Evolutionary conservation across 1,140 invertebrate genomes (phyloP), one percentile per base, ranked within the genome.

Genomic region (Oryctes rhinoceros): DNA sequence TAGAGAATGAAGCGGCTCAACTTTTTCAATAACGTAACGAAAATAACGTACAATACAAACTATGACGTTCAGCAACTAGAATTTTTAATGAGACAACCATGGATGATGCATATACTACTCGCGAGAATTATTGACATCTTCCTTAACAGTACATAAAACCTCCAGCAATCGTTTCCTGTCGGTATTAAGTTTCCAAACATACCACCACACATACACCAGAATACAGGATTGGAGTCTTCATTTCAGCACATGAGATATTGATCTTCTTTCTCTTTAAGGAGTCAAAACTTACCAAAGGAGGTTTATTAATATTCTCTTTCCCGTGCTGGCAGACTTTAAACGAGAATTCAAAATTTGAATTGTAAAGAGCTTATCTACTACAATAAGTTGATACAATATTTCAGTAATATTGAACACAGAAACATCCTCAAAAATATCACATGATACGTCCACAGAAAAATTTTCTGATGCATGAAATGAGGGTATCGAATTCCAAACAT

Each of bases 381-480:
- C 10, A 18, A 81, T 65, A 49, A 80, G 76, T n/a, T 80, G 76
- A 75, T 81, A 3, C 15, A 81, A 39, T 0, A 81, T 13, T 18
- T 74, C n/a, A n/a, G 18, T 15, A 30, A 81, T 49, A 24, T 10
- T 44, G 48, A 78, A 47, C 5, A 35, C 37, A 1, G 13, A 76
- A 78, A 88, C 82, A 1, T 86, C 86, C 80, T 88, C 86, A 35
- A 86, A 84, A 30, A 87, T 78, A 77, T 88, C 87, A 71, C 88
- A 87, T 83, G 87, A 85, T 0, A 83, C 76, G 82, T 88, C 88
- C n/a, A 87, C 82, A 62, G 79, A 80, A 79, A 79, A 83, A 81
- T 88, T 88, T 48, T 85, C 24, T 20, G 83, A 84, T n/a, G 86
- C 84, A 83, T 87, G 84, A 85, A 87, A 88, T 49, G 44, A 30